These are phyloP conservation scores for Zeuzera pyrina DNA, from an alignment of 2,888 invertebrate genomes.

Conservation along the genomic window DNA sequence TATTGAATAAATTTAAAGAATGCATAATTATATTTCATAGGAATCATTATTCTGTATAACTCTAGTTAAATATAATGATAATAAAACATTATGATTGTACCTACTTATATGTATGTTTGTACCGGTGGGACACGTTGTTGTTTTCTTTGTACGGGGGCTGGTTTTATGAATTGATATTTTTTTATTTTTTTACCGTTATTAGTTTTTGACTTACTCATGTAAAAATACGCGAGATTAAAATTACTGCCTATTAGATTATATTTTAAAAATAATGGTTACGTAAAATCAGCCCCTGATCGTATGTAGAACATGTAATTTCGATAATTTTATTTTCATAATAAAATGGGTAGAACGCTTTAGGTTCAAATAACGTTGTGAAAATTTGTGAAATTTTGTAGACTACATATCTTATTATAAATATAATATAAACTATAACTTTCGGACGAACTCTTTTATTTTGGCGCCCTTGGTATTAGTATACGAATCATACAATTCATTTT, in stretches of 20 bases:
- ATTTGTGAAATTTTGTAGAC: constrained; percentile 74
- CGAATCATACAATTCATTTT: no score
- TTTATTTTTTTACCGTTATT: constrained; percentile 74
- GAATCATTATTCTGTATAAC: constrained; percentile 75
- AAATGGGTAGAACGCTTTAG: constrained; percentile 72
- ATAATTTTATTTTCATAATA: constrained; percentile 72
- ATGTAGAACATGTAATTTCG: constrained; percentile 66
- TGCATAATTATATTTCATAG: constrained; percentile 75
- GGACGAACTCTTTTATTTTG: constrained; percentile 55
- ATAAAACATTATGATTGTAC: constrained; percentile 51
- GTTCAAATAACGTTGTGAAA: constrained; percentile 74
- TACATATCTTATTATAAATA: constrained; percentile 74
- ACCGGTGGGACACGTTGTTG: constrained; percentile 36
- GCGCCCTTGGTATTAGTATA: no score
- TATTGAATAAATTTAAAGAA: constrained; percentile 73
- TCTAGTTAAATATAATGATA: constrained; percentile 73
- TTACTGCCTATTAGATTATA: constrained; percentile 72
- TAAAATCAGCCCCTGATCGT: constrained; percentile 60
- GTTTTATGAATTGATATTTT: constrained; percentile 69
- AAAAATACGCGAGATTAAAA: constrained; percentile 57
- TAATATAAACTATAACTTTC: constrained; percentile 74
- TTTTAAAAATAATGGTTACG: constrained; percentile 70
- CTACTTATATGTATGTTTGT: constrained; percentile 34
- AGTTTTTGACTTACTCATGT: constrained; percentile 68
- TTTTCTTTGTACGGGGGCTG: constrained; percentile 56